Evolutionary conservation across 2,888 invertebrate species (phyloP).

Genomic region (Lamellibrachia columna): DNA sequence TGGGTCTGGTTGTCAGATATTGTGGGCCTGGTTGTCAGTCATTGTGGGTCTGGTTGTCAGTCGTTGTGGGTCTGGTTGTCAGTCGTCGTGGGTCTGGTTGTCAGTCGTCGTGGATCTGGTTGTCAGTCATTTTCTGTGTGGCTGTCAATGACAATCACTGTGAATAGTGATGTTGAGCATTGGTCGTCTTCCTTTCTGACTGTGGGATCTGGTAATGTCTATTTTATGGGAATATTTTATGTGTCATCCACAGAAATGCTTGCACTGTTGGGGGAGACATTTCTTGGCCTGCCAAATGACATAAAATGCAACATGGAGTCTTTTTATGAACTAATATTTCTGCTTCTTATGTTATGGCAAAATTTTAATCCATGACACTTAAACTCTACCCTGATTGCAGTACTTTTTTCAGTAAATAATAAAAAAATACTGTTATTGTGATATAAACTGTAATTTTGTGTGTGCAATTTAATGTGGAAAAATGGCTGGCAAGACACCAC

Average conservation of each 20-base stretch:
- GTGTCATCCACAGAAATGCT: not conserved
- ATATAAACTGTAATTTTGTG: no score
- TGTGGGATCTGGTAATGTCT: not conserved
- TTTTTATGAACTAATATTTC: not conserved
- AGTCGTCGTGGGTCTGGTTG: not conserved
- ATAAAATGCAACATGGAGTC: not conserved
- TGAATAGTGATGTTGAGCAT: no score
- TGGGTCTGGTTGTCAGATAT: not conserved
- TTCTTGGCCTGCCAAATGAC: not conserved
- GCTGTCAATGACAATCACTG: no score
- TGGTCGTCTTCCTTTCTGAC: no score
- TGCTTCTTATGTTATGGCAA: not conserved
- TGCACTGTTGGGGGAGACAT: not conserved
- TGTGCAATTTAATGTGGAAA: no score
- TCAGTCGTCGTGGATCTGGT: not conserved
- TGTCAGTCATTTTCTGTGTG: no score
- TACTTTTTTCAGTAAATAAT: no score
- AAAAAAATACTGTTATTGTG: no score
- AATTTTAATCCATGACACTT: not conserved
- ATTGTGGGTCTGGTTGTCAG: no score
- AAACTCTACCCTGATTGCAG: not conserved
- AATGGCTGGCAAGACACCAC: no score
- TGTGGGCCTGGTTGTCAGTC: no score
- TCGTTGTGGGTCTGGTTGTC: not conserved
- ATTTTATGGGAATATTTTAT: not conserved